Base-by-base conservation (phyloP, 30 jellyfish, hydroid and myxozoan genomes). In the Mastigias papua region DNA sequence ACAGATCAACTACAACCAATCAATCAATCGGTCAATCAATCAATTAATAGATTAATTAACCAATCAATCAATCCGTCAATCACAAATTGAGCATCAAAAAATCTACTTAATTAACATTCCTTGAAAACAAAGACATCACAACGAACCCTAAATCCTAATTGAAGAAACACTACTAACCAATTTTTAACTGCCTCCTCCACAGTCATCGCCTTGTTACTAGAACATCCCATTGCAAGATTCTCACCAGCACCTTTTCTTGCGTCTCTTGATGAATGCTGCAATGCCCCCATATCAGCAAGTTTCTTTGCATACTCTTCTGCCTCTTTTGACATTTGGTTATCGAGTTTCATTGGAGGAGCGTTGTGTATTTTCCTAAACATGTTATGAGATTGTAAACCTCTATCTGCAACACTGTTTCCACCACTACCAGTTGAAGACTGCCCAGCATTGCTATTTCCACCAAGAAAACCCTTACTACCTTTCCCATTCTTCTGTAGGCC, bases 141-240 rank as follows among this genome's bases (percentile, higher is more conserved):
- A n/a, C n/a, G n/a, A n/a, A n/a, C n/a, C n/a, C n/a, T n/a, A n/a
- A n/a, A n/a, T n/a, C n/a, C n/a, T n/a, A n/a, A n/a, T n/a, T n/a
- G n/a, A n/a, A n/a, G 60, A 8, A 46, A 46, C 8, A 51, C 7
- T 51, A 51, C 50, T 27, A 28, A 22, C 69, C 89, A 34, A 69
- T 64, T 62, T 64, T 61, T 27, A 64, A 95, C 82, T 9, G 99
- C 97, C 57, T 89, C 97, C 21, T 82, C 95, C 7, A 95, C 99
- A n/a, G 97, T 80, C 96, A 89, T 78, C n/a, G 54, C 97, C 23
- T 77, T 77, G 22, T 81, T 68, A 31, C 90, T 69, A 19, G 88
- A 71, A 76, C 99, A 94, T 34, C 73, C 86, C 86, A 77, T 90
- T 16, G 99, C 99, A 27, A 89, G 91, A 66, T 94, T 94, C 86